A percentile compares a stretch with the other conserved stretches of the same genome.
phyloP scores from a whole-genome alignment of 92 coral and sea anemone genomes.

The Plumapathes pennacea region DNA sequence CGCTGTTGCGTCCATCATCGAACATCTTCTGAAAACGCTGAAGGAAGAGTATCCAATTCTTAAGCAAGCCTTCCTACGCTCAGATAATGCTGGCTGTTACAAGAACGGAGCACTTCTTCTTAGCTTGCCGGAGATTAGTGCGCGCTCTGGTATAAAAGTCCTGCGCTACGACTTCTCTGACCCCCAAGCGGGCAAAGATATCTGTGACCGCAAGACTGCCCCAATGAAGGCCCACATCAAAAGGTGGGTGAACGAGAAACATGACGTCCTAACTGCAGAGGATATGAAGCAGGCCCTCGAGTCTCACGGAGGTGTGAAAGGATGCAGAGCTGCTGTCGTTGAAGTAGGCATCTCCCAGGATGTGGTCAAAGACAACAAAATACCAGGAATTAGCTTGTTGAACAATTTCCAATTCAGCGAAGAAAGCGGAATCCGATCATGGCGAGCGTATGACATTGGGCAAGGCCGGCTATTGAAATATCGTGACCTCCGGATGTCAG shows the following conservation, averaged over 20 bases:
- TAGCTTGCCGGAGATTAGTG: conserved; percentile 9
- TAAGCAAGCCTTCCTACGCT: conserved; percentile 18
- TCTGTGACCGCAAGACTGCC: conserved; percentile 40
- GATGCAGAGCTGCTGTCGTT: conserved; percentile 40
- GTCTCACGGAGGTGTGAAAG: conserved; percentile 37
- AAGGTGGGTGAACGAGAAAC: conserved; percentile 41
- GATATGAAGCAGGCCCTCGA: conserved; percentile 39
- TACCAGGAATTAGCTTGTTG: conserved; percentile 15
- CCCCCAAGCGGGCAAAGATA: conserved; percentile 38
- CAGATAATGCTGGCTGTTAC: conserved; percentile 42
- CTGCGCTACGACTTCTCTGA: conserved; percentile 23
- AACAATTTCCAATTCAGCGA: conserved; percentile 16
- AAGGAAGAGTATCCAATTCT: conserved; percentile 30
- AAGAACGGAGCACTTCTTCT: conserved; percentile 19
- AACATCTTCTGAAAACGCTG: conserved; percentile 21
- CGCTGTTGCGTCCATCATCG: conserved; percentile 37
- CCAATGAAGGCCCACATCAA: conserved; percentile 40
- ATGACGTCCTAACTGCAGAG: conserved; percentile 29
- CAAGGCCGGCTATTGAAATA: conserved; percentile 6
- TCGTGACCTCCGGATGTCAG: conserved; percentile 2
- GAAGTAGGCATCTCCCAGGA: conserved; percentile 19
- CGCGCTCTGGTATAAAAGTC: conserved; percentile 2
- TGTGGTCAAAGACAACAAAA: conserved; percentile 16
- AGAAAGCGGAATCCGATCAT: conserved; percentile 10
- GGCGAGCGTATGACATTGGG: conserved; percentile 33